These are phyloP conservation scores for Callinectes sapidus DNA, from an alignment of 2,888 invertebrate species.

Conservation along the genomic window DNA sequence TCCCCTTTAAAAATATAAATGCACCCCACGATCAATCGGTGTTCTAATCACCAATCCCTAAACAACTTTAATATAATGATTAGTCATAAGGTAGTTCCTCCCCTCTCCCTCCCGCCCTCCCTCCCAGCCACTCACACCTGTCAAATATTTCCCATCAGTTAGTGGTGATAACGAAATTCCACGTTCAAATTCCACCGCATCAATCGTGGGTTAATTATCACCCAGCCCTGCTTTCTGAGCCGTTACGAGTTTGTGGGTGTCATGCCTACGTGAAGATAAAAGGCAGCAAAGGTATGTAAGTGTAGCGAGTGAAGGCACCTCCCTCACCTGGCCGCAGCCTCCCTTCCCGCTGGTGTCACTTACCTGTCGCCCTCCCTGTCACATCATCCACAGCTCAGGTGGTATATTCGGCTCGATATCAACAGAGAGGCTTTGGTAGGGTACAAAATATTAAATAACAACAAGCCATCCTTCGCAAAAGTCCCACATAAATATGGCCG, in stretches of 20 bases:
- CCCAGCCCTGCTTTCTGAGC: neutral
- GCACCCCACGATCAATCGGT: neutral
- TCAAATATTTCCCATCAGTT: constrained; percentile 39
- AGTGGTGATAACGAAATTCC: neutral
- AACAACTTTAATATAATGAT: constrained; percentile 32
- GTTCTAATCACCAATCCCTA: neutral
- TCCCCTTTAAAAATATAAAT: neutral
- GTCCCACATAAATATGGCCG: constrained; percentile 68
- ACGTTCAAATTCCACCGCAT: neutral
- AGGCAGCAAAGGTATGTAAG: constrained; percentile 41
- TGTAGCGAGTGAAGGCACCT: neutral
- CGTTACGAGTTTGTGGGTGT: neutral
- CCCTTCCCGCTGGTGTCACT: constrained; percentile 42
- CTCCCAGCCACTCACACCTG: constrained; percentile 41
- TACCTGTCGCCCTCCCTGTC: constrained; percentile 61
- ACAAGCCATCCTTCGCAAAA: constrained; percentile 58
- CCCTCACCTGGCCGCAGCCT: constrained; percentile 5
- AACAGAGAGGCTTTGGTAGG: constrained; percentile 52
- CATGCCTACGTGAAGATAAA: constrained; percentile 45
- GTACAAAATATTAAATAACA: constrained; percentile 51
- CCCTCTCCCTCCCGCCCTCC: constrained; percentile 33
- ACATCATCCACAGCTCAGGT: constrained; percentile 60
- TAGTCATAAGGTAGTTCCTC: constrained; percentile 45
- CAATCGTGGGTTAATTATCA: neutral
- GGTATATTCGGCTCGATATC: constrained; percentile 32